Base-by-base conservation (phyloP, 2,797 vertebrate genomes). In the Aplochiton taeniatus region DNA sequence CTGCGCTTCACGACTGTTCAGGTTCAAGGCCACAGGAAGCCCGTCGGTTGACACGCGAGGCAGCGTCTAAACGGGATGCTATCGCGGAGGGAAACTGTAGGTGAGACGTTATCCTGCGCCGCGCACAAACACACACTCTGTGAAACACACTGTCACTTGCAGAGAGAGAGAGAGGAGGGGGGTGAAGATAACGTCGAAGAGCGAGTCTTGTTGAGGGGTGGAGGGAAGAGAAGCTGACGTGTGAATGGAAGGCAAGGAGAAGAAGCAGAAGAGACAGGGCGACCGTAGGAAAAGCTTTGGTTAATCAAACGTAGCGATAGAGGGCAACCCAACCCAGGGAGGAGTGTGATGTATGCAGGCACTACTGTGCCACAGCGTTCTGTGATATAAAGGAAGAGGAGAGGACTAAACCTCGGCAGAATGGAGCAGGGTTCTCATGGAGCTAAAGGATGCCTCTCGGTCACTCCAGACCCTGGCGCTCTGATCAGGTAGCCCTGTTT, bases 401-500 rank as follows among this genome's bases (percentile, higher is more conserved):
- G 6, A 6, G 31, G 31, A 6, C 31, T 31, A 6, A 31, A 31
- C 31, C 31, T 31, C 3, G 31, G 2, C 31, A 31, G 31, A 31
- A 31, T 31, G 31, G 31, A 31, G 31, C 31, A 6, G 31, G 31
- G 31, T 31, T 31, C 31, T 31, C 31, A 31, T 2, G 31, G 31
- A 31, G 31, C 31, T 31, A 31, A 31, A 31, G 31, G 31, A 31
- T 31, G 17, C 14, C 3, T 8, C 12, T 8, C 14, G 14, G 17
- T 14, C 14, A 16, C 16, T 17, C 11, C 43, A 62, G 48, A 48
- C 61, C 61, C 61, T 62, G 61, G 61, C 41, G 31, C 11, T 16
- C 9, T 62, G 61, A 45, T 44, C 79, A 78, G 71, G 77, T 76
- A 79, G 62, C 77, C 70, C 41, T 79, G 82, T 81, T 81, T 78